Evolutionary conservation across 1,140 invertebrate species (phyloP), one percentile per base, ranked within the genome.

Genomic region (Holotrichia oblita): DNA sequence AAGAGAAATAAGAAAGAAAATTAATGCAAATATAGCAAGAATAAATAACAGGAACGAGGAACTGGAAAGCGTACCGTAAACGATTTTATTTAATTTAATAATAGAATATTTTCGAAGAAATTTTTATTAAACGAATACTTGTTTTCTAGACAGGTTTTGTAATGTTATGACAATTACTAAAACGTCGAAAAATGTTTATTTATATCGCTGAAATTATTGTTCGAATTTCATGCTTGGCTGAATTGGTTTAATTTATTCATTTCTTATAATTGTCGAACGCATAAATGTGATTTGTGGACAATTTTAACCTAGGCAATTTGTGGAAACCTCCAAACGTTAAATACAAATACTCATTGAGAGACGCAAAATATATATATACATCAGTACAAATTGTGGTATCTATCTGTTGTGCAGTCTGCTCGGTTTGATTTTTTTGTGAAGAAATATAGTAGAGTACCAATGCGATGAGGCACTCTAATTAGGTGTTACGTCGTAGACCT

Each of bases 1-100:
- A 14, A 55, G 48, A 55, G 48, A 55, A 14, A n/a, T 6, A n/a
- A 55, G 48, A 55, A 17, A 17, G 17, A 17, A 14, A 17, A 55
- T 55, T 55, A 55, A 55, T 55, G 48, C 48, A 55, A 55, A 55
- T 55, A 55, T 55, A 34, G 48, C 48, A 55, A 55, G n/a, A 55
- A 55, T 55, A 55, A 55, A 55, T 55, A 55, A 55, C 48, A 17
- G 48, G 14, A n/a, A 17, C 48, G 48, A 55, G 48, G 42, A 44
- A 55, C 48, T 14, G 12, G 48, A 55, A 55, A 55, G 48, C 48
- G 48, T 55, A 55, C 48, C 48, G 48, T 17, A 55, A 55, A 55
- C 48, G 12, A 55, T 55, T 55, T 55, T 55, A 55, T 17, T 6
- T 55, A 55, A 55, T 55, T 55, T 55, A 55, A 55, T 17, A 55